Conservation (phyloP, 2,113 vertebrate genomes). For the Bagarius yarrelli region DNA sequence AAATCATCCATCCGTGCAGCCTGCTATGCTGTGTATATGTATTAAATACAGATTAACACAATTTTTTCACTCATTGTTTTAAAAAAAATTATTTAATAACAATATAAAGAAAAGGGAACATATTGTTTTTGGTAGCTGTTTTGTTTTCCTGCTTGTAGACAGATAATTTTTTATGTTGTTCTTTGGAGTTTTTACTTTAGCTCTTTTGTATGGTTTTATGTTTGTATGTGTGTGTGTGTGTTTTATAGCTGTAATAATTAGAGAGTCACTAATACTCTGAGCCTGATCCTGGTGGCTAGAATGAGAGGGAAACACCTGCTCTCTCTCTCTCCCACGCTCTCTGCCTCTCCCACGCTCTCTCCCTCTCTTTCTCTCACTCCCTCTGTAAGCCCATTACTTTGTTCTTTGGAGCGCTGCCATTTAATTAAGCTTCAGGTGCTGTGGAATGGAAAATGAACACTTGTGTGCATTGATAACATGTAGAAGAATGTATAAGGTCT, state of each 20-base stretch:
- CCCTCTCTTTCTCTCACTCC: slow-evolving; percentile 11
- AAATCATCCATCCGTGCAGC: no score
- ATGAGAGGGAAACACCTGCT: slow-evolving; percentile 27
- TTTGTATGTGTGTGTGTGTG: slow-evolving; percentile 4
- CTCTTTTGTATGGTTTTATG: slow-evolving; percentile 4
- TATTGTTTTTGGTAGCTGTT: not conserved
- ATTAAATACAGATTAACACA: no score
- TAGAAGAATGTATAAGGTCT: slow-evolving; percentile 34
- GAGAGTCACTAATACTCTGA: not conserved
- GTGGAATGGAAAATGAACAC: slow-evolving; percentile 49
- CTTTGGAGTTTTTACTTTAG: no score
- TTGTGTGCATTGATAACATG: slow-evolving; percentile 9
- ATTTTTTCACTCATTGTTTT: no score
- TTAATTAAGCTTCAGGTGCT: slow-evolving; percentile 54
- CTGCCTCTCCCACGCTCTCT: slow-evolving; percentile 13
- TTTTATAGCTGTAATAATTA: slow-evolving; percentile 29
- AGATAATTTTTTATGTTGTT: not conserved
- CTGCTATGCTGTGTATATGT: no score
- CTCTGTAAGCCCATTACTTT: slow-evolving; percentile 40
- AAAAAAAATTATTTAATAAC: no score
- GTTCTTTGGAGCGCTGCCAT: slow-evolving; percentile 52
- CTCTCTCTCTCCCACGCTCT: not conserved
- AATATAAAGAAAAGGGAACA: not conserved
- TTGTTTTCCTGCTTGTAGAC: not conserved
- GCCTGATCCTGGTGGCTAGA: slow-evolving; percentile 38